Conservation (phyloP, 1,140 invertebrate genomes). For the Euwallacea similis region DNA sequence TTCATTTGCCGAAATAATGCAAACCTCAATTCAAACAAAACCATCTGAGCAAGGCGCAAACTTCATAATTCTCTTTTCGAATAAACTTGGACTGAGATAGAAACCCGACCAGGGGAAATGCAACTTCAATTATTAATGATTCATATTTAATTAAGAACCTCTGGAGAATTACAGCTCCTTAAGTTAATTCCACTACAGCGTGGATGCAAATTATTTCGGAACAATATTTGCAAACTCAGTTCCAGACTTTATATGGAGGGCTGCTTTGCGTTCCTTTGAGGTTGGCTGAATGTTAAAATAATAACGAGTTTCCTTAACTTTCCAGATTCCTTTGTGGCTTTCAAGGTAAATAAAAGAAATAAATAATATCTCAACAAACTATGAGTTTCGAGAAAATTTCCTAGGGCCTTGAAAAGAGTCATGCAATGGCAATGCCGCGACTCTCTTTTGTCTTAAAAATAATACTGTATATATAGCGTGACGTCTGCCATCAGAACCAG, state of each 20-base stretch:
- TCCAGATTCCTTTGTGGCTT: neutral
- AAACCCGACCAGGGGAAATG: neutral
- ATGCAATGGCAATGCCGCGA: too few relatives aligned
- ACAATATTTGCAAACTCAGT: constrained; percentile 13
- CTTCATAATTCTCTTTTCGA: neutral
- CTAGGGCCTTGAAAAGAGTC: too few relatives aligned
- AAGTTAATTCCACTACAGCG: constrained; percentile 7
- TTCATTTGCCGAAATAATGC: neutral
- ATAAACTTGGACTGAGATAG: neutral
- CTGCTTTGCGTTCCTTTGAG: constrained; percentile 8
- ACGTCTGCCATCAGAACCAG: too few relatives aligned
- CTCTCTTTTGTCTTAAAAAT: too few relatives aligned
- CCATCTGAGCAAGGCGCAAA: neutral
- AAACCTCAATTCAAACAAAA: neutral
- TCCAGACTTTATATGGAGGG: constrained; percentile 7
- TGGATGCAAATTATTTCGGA: constrained; percentile 7
- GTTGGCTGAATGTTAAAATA: constrained; percentile 5
- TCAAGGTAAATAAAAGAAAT: too few relatives aligned
- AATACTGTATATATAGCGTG: too few relatives aligned
- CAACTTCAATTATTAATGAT: constrained; percentile 10
- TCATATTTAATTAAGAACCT: constrained; percentile 12
- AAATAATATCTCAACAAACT: too few relatives aligned
- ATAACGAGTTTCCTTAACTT: constrained; percentile 2
- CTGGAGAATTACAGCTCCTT: constrained; percentile 9
- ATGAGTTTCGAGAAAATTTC: too few relatives aligned